Evolutionary conservation across 2,113 vertebrate species (phyloP), one percentile per base, ranked within the genome.

Genomic region (Cryptomyrus ogoouensis): DNA sequence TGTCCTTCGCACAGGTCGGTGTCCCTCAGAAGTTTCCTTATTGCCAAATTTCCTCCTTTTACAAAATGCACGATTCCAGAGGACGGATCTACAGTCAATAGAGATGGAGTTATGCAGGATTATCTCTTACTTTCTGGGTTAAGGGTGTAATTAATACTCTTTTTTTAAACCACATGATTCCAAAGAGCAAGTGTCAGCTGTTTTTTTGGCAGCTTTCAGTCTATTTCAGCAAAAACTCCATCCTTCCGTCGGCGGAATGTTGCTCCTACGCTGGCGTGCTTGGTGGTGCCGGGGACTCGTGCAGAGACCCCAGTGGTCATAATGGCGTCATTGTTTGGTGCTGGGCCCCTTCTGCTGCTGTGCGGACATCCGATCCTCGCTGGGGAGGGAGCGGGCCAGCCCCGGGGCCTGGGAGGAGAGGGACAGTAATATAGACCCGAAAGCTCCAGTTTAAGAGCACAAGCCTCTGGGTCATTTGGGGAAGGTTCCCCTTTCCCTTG

Each of bases 311-410:
- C 44, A 6, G 3, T n/a, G 56, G 15, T 46, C 53, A 88, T 46
- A 84, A 84, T 84, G 83, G 39, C 83, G 83, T 84, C 53, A 87
- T 52, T 74, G 89, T 50, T 90, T 12, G 58, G 49, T 19, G n/a
- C 46, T 19, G 58, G 56, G 62, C 46, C 49, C 44, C 62, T 44
- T 21, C 84, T 74, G 89, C 58, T 46, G 89, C 56, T 35, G 56
- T 58, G 86, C 56, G 49, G 83, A 87, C 84, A 87, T 50, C 66
- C 24, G 89, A 74, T 90, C 56, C 58, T 42, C 56, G 4, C 17
- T 7, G 84, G 12, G 46, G 83, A 84, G 62, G 89, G 44, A 90
- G 58, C 19, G 49, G 56, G 17, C 19, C 31, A 35, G 83, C 27
- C 84, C 58, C 35, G 21, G 47, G 84, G 84, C 27, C 89, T 7